Conservation (phyloP, 1,140 invertebrate species). For the Nebria ingens region DNA sequence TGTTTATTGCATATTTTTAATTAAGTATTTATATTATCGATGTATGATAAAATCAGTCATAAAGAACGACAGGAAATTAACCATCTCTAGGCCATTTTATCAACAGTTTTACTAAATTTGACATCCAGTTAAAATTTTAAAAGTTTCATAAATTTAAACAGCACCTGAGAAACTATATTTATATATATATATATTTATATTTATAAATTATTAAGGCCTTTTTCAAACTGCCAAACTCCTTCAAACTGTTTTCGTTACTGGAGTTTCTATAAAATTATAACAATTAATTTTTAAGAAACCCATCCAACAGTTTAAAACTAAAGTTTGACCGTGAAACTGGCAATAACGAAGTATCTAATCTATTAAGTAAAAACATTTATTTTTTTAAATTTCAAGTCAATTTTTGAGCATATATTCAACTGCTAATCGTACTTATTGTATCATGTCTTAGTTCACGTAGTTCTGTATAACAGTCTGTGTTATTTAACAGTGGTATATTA, state of each 20-base stretch:
- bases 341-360: too few species aligned
- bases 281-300: too few species aligned
- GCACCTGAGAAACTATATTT: neutral
- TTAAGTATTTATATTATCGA: neutral
- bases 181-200: too few species aligned
- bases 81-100: neutral
- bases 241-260: too few species aligned
- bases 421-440: constrained; percentile 27
- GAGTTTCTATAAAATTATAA: too few species aligned
- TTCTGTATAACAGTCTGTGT: constrained; percentile 28
- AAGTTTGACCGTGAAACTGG: too few species aligned
- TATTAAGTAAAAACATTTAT: neutral
- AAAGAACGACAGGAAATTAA: neutral
- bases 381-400: neutral
- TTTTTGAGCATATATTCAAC: constrained; percentile 16
- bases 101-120: neutral
- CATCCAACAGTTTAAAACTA: too few species aligned
- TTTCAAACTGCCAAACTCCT: too few species aligned
- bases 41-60: neutral
- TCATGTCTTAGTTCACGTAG: constrained; percentile 27
- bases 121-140: neutral
- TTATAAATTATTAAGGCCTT: too few species aligned
- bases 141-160: neutral
- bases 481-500: constrained; percentile 29
- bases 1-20: neutral